Conservation (phyloP, 2,888 invertebrate species). For the Anoncus sp. region DNA sequence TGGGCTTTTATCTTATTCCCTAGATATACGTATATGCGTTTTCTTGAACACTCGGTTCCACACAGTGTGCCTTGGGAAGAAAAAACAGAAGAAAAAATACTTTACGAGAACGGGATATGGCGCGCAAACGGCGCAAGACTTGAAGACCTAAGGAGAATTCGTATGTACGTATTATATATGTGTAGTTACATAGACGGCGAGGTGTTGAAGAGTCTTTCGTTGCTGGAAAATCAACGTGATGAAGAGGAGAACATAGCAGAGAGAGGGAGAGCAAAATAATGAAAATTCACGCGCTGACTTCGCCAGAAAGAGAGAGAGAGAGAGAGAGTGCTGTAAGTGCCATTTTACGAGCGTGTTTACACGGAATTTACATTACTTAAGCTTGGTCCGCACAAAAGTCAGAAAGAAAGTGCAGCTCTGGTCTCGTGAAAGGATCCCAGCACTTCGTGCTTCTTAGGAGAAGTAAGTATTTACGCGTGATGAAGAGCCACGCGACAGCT, state of each 20-base stretch:
- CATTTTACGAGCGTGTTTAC: constrained; percentile 51
- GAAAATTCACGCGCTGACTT: constrained; percentile 10
- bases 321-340: constrained; percentile 1
- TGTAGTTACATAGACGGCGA: neutral
- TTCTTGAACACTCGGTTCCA: constrained; percentile 1
- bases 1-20: constrained; percentile 4
- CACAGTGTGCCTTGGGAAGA: constrained; percentile 5
- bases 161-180: neutral
- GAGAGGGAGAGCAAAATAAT: constrained; percentile 19
- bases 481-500: constrained; percentile 30
- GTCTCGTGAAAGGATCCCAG: constrained; percentile 1
- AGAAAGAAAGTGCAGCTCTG: constrained; percentile 37
- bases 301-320: neutral
- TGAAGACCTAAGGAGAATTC: neutral
- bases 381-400: constrained; percentile 21
- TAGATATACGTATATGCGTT: too few relatives aligned
- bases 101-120: constrained; percentile 14
- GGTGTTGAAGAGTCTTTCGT: neutral
- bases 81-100: constrained; percentile 13
- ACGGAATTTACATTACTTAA: constrained; percentile 44
- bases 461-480: constrained; percentile 25
- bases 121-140: constrained; percentile 16
- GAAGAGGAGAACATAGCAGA: neutral
- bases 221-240: constrained; percentile 28
- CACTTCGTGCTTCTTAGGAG: neutral